phyloP scores from a whole-genome alignment of 2,113 vertebrate genomes.

The Promerops cafer region DNA sequence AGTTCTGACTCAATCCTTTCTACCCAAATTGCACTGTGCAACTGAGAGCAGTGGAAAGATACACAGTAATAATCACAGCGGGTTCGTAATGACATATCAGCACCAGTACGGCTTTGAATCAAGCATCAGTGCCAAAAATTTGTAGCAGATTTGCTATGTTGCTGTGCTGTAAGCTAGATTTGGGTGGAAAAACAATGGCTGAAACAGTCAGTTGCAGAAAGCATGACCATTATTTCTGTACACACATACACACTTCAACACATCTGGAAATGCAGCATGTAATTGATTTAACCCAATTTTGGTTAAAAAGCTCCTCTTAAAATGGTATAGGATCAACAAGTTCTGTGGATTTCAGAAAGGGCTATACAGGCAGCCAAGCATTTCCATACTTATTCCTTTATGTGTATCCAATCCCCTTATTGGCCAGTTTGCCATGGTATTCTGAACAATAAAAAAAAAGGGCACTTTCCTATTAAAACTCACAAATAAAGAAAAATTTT shows the following conservation, averaged over 20 bases:
- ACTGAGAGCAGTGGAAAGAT: neutral
- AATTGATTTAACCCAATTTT: neutral
- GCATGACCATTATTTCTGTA: neutral
- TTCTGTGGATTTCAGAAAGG: neutral
- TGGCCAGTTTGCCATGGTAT: neutral
- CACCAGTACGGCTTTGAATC: neutral
- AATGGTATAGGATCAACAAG: neutral
- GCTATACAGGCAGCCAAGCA: neutral
- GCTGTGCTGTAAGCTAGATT: neutral
- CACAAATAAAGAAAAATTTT: neutral
- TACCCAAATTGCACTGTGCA: neutral
- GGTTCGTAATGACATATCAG: neutral
- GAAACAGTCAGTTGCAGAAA: neutral
- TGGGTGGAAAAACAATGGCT: neutral
- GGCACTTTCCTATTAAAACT: neutral
- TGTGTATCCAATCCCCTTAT: neutral
- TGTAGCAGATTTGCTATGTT: neutral
- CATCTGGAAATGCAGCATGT: neutral
- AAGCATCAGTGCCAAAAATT: neutral
- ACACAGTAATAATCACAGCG: neutral
- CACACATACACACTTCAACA: neutral
- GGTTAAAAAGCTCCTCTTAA: neutral
- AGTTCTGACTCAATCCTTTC: slow-evolving; percentile 28
- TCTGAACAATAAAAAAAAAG: neutral
- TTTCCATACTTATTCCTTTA: neutral